Evolutionary conservation across 1,140 invertebrate species (phyloP), one percentile per base, ranked within the genome.

Genomic region (Lysiphlebus fabarum): DNA sequence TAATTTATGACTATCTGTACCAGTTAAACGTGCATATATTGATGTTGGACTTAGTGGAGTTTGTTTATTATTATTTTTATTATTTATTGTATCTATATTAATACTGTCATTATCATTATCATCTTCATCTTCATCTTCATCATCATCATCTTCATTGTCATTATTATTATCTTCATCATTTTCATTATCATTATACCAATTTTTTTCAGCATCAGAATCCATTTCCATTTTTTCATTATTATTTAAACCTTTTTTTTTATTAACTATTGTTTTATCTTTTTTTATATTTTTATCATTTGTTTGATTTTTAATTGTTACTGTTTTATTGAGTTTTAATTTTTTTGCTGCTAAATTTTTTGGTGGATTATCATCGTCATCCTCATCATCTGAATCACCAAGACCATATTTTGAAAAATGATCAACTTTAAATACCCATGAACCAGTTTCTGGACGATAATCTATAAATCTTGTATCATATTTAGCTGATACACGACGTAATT

Each of bases 361-460:
- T 5, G 70, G 49, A 26, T n/a, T n/a, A n/a, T 26, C 17, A n/a
- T 70, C 72, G 51, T 83, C 84, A 36, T 90, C 88, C 42, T 94
- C 93, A 62, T 95, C 92, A 70, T 96, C 93, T 0, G 90, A 91
- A 68, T 96, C 95, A 57, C 89, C 88, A 7, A 97, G 78, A 4
- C 93, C 94, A 77, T 99, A 98, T 73, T 98, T 98, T 1, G 95
- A 97, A 76, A 98, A 99, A 79, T 98, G 96, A 61, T 95, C 89
- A 34, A 96, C 94, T 73, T 90, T 89, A 66, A 91, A 93, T 37
- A 90, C 94, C 96, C 96, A 99, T 14, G 93, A 95, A 7, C 97
- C 97, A 42, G 93, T 97, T 72, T 93, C 90, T 0, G 95, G 91
- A 1, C 92, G 82, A 76, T 99, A 99, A 70, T 99, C 96, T 11